Conservation (phyloP, 2,888 invertebrate species). For the Drosophila paramelanica region DNA sequence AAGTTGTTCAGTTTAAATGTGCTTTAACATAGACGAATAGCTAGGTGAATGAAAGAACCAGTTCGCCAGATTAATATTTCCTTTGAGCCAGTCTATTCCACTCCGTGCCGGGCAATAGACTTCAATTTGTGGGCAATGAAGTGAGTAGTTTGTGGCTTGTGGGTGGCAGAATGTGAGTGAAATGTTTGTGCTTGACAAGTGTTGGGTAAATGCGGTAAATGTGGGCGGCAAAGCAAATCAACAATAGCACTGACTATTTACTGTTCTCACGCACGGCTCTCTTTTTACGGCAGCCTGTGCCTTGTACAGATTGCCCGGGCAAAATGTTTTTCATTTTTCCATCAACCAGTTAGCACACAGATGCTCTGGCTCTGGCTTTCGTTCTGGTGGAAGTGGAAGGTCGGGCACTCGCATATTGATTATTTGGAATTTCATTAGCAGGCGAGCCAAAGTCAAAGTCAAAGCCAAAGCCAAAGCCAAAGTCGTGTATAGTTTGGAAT, state of each 20-base stretch:
- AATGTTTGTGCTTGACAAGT: constrained; percentile 25
- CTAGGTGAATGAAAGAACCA: neutral
- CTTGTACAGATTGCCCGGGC: constrained; percentile 20
- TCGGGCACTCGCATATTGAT: constrained; percentile 58
- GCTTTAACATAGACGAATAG: neutral
- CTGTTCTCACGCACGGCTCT: constrained; percentile 16
- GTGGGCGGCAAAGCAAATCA: constrained; percentile 26
- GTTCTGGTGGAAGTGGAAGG: constrained; percentile 12
- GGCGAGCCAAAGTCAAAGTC: constrained; percentile 33
- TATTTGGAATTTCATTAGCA: constrained; percentile 61
- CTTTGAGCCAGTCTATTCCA: neutral
- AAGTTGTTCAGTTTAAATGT: neutral
- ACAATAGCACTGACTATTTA: constrained; percentile 26
- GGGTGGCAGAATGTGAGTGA: constrained; percentile 14
- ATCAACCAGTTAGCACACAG: constrained; percentile 17
- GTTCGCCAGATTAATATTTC: no score
- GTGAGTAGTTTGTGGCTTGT: constrained; percentile 3
- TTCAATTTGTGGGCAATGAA: constrained; percentile 31
- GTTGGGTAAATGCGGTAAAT: constrained; percentile 22
- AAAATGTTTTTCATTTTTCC: constrained; percentile 35
- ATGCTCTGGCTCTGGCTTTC: constrained; percentile 2
- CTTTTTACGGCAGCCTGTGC: neutral
- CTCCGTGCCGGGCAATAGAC: constrained; percentile 14
- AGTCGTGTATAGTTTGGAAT: constrained; percentile 30
- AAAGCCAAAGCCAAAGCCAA: constrained; percentile 12